These are phyloP conservation scores for Camelus dromedarius DNA, from an alignment of 2,113 vertebrate species.

Conservation along the genomic window DNA sequence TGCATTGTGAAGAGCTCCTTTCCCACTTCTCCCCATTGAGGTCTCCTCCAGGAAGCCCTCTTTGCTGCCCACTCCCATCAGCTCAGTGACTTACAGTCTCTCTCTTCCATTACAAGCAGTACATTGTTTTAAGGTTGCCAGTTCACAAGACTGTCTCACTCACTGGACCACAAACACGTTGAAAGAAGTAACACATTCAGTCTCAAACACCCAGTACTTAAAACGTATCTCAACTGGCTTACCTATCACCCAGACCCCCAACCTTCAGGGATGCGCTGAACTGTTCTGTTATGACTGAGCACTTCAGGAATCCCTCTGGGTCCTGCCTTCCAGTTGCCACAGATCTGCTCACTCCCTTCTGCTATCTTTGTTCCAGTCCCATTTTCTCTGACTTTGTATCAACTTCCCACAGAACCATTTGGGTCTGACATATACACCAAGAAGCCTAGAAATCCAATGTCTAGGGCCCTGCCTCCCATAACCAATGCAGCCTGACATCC, in stretches of 20 bases:
- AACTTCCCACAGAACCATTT: background rate
- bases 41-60: background rate
- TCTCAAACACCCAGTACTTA: rapidly evolving
- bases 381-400: background rate
- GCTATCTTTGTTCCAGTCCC: background rate
- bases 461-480: background rate
- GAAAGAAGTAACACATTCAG: background rate
- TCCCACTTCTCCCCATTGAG: background rate
- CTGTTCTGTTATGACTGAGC: background rate
- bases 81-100: background rate
- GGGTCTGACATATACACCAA: background rate
- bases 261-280: background rate
- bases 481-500: background rate
- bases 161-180: background rate
- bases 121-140: background rate
- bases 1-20: background rate
- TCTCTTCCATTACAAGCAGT: background rate
- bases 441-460: background rate
- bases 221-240: background rate
- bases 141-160: background rate
- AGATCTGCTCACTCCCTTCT: background rate
- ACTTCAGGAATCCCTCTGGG: background rate
- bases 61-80: background rate
- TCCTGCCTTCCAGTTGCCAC: no score
- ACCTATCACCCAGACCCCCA: background rate